phyloP scores from a whole-genome alignment of 2,888 invertebrate species.

The Epinotia ramella region DNA sequence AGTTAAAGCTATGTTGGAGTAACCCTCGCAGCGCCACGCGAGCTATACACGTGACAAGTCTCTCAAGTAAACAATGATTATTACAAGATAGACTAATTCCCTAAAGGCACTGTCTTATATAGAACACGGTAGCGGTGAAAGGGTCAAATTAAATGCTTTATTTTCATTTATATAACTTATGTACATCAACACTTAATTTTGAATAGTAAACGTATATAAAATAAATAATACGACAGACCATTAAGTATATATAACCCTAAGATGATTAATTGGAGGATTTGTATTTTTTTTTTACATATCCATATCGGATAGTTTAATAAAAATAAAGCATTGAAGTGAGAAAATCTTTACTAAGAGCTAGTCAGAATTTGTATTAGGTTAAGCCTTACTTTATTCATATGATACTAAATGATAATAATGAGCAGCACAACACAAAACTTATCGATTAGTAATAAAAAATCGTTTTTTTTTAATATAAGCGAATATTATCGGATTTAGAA shows the following conservation, averaged over 20 bases:
- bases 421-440: not conserved
- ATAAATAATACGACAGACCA: too few species aligned
- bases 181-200: not conserved
- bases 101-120: not conserved
- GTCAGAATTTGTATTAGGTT: slow-evolving; percentile 1
- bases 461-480: not conserved
- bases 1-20: not conserved
- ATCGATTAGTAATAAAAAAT: not conserved
- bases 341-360: not conserved
- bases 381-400: not conserved
- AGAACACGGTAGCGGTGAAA: not conserved
- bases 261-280: too few species aligned
- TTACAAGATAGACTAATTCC: not conserved
- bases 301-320: not conserved
- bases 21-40: not conserved
- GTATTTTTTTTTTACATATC: too few species aligned
- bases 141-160: not conserved
- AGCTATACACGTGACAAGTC: not conserved
- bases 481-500: not conserved
- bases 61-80: too few species aligned
- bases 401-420: not conserved
- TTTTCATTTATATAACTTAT: not conserved
- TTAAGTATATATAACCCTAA: too few species aligned
- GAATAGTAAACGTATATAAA: too few species aligned
- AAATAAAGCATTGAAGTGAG: not conserved